Evolutionary conservation across 2,888 invertebrate genomes (phyloP).

Genomic region (Tetramorium bicarinatum): DNA sequence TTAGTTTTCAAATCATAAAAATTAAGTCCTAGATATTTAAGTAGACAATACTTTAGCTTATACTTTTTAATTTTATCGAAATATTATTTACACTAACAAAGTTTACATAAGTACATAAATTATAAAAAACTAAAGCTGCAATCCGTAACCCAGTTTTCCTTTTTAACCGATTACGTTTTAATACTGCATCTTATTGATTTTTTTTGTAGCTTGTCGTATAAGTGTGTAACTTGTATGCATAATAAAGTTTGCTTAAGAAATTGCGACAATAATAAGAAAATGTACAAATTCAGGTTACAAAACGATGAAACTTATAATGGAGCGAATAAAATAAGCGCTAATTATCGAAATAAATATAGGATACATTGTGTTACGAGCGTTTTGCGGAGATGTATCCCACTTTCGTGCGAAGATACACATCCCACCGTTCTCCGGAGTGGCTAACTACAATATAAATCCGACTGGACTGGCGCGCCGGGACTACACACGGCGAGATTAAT

Average conservation of each 20-base stretch:
- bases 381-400: slow-evolving; percentile 9
- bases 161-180: neutral
- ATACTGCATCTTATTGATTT: neutral
- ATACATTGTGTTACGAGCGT: neutral
- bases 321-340: neutral
- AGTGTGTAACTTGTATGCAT: no score
- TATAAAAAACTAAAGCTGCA: neutral
- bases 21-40: neutral
- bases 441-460: slow-evolving; percentile 45
- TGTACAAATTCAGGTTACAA: neutral
- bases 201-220: neutral
- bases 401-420: slow-evolving; percentile 18
- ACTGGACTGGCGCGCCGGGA: slow-evolving; percentile 46
- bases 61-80: neutral
- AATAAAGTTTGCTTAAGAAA: neutral
- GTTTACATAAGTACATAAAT: neutral
- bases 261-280: no score
- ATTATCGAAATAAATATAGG: neutral
- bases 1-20: neutral
- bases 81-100: neutral
- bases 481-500: slow-evolving; percentile 69
- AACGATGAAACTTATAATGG: neutral
- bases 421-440: slow-evolving; percentile 19
- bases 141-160: neutral
- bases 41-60: neutral